Evolutionary conservation across 2,113 vertebrate species (phyloP).

Genomic region (Pantherophis guttatus): DNA sequence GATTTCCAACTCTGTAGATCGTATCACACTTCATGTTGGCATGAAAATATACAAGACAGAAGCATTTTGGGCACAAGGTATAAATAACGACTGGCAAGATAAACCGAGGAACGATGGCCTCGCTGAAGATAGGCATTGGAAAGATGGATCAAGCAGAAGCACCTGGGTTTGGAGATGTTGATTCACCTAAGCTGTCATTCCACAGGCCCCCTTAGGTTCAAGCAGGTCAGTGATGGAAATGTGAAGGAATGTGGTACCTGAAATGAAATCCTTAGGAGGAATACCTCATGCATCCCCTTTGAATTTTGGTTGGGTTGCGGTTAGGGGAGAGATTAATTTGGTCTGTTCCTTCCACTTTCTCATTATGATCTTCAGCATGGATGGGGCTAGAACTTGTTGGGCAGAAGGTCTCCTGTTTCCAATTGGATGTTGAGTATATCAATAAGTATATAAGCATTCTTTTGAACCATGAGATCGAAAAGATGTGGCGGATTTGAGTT

Average conservation of each 20-base stretch:
- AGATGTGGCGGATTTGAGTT: neutral
- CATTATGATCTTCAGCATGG: neutral
- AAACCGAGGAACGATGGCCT: conserved; percentile 32
- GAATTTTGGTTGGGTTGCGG: neutral
- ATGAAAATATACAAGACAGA: conserved; percentile 40
- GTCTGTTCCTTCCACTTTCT: neutral
- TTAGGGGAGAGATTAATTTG: neutral
- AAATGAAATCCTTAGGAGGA: neutral
- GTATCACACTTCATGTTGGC: conserved; percentile 54
- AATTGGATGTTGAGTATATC: neutral
- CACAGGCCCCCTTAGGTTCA: neutral
- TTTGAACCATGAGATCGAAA: neutral
- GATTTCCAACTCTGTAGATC: neutral
- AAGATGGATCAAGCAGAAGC: neutral
- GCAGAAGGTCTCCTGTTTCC: neutral
- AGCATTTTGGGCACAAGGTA: conserved; percentile 26
- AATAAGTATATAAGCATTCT: neutral
- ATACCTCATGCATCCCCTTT: neutral
- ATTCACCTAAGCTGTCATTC: accelerated
- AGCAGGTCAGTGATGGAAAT: neutral
- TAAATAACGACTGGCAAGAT: conserved; percentile 49
- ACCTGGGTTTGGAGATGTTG: neutral
- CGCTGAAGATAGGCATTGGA: conserved; percentile 12
- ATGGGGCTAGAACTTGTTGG: neutral
- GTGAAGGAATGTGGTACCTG: neutral